A percentile compares a stretch with the other conserved stretches of the same genome.
Conservation (phyloP, 2,888 invertebrate species). For the Drosophila acutilabella region DNA sequence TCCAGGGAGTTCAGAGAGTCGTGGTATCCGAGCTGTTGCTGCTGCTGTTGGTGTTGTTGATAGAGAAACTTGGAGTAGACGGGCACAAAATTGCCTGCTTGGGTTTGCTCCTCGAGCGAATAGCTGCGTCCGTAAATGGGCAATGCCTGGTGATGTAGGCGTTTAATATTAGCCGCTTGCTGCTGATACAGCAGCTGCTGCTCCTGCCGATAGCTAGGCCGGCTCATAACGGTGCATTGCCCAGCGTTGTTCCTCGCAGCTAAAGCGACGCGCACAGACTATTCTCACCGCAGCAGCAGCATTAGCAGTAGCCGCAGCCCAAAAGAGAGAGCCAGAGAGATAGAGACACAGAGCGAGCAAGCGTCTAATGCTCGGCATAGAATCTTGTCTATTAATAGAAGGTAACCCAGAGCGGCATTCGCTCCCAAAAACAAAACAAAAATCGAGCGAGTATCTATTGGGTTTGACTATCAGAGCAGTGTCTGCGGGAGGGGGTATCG, state of each 20-base stretch:
- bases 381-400: conserved; percentile 66
- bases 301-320: conserved; percentile 12
- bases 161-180: conserved; percentile 67
- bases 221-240: conserved; percentile 70
- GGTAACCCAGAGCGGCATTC: neutral
- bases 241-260: conserved; percentile 61
- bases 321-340: too few relatives aligned
- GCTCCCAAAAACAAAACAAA: conserved; percentile 25
- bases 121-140: conserved; percentile 64
- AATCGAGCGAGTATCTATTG: conserved; percentile 21
- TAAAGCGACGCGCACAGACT: conserved; percentile 64
- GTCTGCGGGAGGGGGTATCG: too few relatives aligned
- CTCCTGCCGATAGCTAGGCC: conserved; percentile 73
- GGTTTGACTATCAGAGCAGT: conserved; percentile 1
- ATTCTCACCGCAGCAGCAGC: conserved; percentile 22
- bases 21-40: conserved; percentile 30
- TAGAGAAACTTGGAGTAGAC: conserved; percentile 66
- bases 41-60: conserved; percentile 40
- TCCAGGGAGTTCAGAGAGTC: conserved; percentile 70
- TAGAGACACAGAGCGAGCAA: conserved; percentile 8
- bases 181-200: conserved; percentile 67
- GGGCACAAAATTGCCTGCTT: conserved; percentile 46
- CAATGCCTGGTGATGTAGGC: conserved; percentile 60
- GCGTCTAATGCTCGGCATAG: conserved; percentile 67
- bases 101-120: conserved; percentile 61